Percentiles rank a stretch among this genome's conserved stretches.
These are phyloP conservation scores for Alosa alosa DNA, from an alignment of 2,113 vertebrate genomes.

Conservation along the genomic window DNA sequence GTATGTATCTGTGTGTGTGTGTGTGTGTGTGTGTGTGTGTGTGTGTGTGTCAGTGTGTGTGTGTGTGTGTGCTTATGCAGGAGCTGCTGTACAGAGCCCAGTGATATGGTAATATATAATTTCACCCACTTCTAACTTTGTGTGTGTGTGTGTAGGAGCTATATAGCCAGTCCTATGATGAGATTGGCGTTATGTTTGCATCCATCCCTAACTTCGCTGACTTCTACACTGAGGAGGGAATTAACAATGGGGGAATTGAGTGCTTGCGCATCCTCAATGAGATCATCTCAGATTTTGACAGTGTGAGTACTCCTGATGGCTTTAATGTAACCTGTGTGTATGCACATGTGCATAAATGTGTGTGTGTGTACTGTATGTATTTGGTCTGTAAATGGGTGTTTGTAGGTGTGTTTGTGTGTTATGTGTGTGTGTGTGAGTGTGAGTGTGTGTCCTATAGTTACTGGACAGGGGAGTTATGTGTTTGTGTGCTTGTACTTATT, in stretches of 20 bases:
- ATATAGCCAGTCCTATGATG: constrained; percentile 92
- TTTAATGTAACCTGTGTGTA: background rate
- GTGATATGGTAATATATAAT: background rate
- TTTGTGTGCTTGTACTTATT: background rate
- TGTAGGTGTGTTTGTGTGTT: background rate
- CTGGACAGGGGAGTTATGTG: constrained; percentile 69
- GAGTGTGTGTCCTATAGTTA: constrained; percentile 67
- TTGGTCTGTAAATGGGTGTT: background rate
- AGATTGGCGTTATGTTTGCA: constrained; percentile 95
- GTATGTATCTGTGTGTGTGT: constrained; percentile 61
- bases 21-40: constrained; percentile 22
- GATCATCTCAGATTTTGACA: constrained; percentile 96
- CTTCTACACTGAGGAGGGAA: constrained; percentile 95
- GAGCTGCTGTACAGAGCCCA: constrained; percentile 86
- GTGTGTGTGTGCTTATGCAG: constrained; percentile 57
- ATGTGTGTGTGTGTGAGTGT: background rate
- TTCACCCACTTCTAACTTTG: background rate
- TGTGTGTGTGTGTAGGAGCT: constrained; percentile 76
- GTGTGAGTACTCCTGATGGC: constrained; percentile 70
- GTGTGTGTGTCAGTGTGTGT: constrained; percentile 47
- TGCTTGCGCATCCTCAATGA: constrained; percentile 95
- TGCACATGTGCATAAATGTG: background rate
- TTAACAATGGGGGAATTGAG: constrained; percentile 94
- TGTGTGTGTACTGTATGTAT: background rate
- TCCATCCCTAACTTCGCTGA: constrained; percentile 96